A percentile compares a stretch with the other conserved stretches of the same genome.
These are phyloP conservation scores for Laticauda laticaudata DNA, from an alignment of 2,113 vertebrate genomes.

Conservation along the genomic window DNA sequence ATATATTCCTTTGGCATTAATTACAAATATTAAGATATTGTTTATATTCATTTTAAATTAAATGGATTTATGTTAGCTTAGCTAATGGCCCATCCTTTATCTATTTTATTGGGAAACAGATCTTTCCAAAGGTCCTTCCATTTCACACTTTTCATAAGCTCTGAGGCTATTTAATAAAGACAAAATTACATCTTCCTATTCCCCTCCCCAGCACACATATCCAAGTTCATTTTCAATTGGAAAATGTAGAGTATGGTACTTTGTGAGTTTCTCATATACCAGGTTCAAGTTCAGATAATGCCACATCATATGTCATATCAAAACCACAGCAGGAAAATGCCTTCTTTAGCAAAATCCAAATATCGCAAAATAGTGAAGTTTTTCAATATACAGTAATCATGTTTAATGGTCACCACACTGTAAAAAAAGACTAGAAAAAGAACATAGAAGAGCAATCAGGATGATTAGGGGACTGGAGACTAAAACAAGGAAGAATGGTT, in stretches of 20 bases:
- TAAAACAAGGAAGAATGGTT: no score
- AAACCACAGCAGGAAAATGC: background rate
- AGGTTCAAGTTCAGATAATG: constrained; percentile 1
- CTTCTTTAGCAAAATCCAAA: background rate
- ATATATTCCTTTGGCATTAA: constrained; percentile 9
- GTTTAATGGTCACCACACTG: background rate
- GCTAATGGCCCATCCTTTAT: background rate
- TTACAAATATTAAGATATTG: constrained; percentile 15
- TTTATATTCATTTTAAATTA: constrained; percentile 26
- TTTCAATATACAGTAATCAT: background rate
- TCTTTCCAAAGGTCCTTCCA: constrained; percentile 4
- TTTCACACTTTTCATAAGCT: constrained; percentile 18
- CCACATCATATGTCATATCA: background rate
- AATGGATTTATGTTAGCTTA: constrained; percentile 23
- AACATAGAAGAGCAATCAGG: no score
- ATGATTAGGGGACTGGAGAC: no score
- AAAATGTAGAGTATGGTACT: background rate
- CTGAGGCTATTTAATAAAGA: constrained; percentile 13
- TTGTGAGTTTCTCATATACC: background rate
- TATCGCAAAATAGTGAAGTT: background rate
- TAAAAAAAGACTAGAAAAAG: no score
- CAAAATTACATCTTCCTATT: background rate
- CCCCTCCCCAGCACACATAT: background rate
- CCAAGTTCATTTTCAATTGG: background rate
- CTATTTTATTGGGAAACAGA: constrained; percentile 12